phyloP scores from a whole-genome alignment of 2,888 invertebrate genomes.

The Morpho helenor region DNA sequence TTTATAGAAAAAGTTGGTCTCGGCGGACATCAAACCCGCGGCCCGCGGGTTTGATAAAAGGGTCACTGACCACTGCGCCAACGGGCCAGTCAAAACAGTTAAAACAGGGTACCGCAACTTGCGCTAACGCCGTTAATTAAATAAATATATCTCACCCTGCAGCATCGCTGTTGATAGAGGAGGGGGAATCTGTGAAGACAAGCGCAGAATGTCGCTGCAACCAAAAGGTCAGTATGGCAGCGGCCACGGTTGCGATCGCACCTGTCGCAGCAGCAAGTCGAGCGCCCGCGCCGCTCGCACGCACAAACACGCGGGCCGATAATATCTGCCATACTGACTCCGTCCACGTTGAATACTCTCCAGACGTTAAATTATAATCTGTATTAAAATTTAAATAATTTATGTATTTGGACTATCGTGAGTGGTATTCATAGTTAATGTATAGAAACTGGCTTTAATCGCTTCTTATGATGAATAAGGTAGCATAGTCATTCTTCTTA shows the following conservation, averaged over 20 bases:
- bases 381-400: background rate
- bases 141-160: conserved; percentile 7
- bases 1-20: too few relatives aligned
- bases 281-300: conserved; percentile 79
- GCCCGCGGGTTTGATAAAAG: too few relatives aligned
- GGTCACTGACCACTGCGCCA: too few relatives aligned
- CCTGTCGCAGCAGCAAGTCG: conserved; percentile 46
- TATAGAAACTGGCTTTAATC: too few relatives aligned
- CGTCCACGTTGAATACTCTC: conserved; percentile 91
- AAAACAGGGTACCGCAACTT: too few relatives aligned
- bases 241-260: conserved; percentile 38
- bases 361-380: conserved; percentile 89
- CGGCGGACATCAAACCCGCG: too few relatives aligned
- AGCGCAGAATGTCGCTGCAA: conserved; percentile 38
- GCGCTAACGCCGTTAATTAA: background rate
- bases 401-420: too few relatives aligned
- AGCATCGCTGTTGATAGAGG: conserved; percentile 36
- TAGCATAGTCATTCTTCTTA: too few relatives aligned
- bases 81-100: too few relatives aligned
- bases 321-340: conserved; percentile 91
- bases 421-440: too few relatives aligned
- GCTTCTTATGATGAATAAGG: too few relatives aligned
- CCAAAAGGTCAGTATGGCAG: conserved; percentile 55
- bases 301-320: conserved; percentile 87
- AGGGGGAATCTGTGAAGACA: conserved; percentile 40